Conservation (phyloP, 1,140 invertebrate species). For the Tetragonula clypearis region DNA sequence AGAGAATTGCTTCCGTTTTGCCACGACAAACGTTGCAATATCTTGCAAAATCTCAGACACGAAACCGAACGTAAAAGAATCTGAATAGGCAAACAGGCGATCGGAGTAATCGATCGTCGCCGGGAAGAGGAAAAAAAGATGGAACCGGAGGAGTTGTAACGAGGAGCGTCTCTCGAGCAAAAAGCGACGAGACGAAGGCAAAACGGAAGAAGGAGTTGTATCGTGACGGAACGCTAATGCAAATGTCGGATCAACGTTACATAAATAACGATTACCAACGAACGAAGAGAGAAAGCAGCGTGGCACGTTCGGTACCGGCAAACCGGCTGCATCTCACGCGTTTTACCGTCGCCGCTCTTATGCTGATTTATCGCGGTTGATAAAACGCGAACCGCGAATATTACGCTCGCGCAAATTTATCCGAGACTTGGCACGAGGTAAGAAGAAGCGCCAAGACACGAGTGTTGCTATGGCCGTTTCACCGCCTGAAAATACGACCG, state of each 20-base stretch:
- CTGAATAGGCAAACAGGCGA: neutral
- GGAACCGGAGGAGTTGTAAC: no score
- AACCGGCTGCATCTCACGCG: conserved; percentile 36
- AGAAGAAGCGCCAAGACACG: conserved; percentile 24
- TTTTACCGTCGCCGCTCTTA: conserved; percentile 49
- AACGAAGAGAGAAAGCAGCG: conserved; percentile 20
- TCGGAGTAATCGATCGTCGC: neutral
- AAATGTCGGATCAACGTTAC: conserved; percentile 50
- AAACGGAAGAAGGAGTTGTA: conserved; percentile 13
- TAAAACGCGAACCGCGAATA: conserved; percentile 53
- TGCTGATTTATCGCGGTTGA: conserved; percentile 65
- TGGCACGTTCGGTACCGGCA: conserved; percentile 8
- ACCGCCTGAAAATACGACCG: neutral
- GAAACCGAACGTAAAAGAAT: neutral
- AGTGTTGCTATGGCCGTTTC: neutral
- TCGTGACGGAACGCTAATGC: conserved; percentile 55
- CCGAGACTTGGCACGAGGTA: neutral
- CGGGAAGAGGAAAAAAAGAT: neutral
- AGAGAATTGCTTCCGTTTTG: neutral
- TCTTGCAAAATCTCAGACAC: neutral
- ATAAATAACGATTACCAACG: conserved; percentile 66
- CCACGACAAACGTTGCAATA: neutral
- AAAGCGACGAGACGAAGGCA: neutral
- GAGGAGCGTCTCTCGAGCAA: neutral
- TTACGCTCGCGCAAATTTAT: conserved; percentile 47